A percentile compares a stretch with the other conserved stretches of the same genome.
These are phyloP conservation scores for Lepus oiostolus DNA, from an alignment of 2,797 vertebrate species.

Conservation along the genomic window DNA sequence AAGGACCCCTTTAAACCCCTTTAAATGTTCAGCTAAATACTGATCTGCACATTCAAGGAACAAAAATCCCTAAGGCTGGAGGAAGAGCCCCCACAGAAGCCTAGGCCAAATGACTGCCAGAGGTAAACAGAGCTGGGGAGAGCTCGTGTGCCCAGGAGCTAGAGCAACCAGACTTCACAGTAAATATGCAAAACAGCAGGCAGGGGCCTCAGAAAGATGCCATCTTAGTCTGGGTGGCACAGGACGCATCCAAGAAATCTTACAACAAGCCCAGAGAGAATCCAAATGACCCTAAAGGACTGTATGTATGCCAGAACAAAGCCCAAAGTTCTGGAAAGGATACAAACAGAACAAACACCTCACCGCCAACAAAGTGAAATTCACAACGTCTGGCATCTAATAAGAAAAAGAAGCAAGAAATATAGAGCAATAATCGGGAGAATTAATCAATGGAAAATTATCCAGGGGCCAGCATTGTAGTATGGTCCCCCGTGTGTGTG, in stretches of 20 bases:
- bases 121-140: not conserved
- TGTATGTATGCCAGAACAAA: not conserved
- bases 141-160: not conserved
- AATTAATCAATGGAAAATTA: conserved; percentile 35
- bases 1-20: not conserved
- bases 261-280: not conserved
- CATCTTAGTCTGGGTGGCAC: not conserved
- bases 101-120: not conserved
- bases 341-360: not conserved
- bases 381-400: not conserved
- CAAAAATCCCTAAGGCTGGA: not conserved
- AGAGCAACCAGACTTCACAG: not conserved
- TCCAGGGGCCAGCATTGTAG: not conserved
- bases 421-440: conserved; percentile 25
- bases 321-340: not conserved
- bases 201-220: not conserved
- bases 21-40: conserved; percentile 30
- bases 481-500: no score
- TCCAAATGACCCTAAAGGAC: not conserved
- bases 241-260: no score
- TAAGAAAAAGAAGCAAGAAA: not conserved
- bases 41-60: not conserved
- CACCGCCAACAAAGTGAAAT: conserved; percentile 5
- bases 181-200: not conserved
- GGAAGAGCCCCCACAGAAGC: not conserved